Conservation (phyloP, 1,140 invertebrate genomes). For the Zaprionus tsacasi region DNA sequence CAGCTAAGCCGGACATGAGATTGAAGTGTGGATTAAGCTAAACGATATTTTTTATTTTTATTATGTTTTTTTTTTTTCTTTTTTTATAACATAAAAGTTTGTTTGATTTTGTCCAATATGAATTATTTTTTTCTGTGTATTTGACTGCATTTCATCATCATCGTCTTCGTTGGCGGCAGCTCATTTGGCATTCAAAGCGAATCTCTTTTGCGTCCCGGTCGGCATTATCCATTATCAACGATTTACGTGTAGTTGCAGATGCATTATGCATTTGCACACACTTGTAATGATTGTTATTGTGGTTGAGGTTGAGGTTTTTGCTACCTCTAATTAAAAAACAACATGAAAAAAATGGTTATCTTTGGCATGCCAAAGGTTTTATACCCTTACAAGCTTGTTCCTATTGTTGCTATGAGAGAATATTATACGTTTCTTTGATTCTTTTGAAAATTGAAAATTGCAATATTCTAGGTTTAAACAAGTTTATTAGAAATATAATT, state of each 20-base stretch:
- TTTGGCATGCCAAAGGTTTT: no score
- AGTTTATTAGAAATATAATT: no score
- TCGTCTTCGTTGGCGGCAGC: conserved; percentile 28
- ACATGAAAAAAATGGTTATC: no score
- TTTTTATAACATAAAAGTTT: no score
- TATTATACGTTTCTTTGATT: no score
- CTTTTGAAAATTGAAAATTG: no score
- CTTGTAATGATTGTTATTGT: conserved; percentile 35
- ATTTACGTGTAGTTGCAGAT: conserved; percentile 59
- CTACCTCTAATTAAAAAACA: conserved; percentile 42
- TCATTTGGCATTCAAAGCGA: conserved; percentile 78
- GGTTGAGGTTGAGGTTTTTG: conserved; percentile 25
- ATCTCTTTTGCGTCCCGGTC: conserved; percentile 39
- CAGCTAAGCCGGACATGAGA: background rate
- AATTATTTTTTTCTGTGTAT: background rate
- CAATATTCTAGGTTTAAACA: no score
- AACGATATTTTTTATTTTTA: no score
- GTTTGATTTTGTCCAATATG: no score
- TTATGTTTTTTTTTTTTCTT: background rate
- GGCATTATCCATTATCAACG: conserved; percentile 53
- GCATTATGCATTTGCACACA: conserved; percentile 63
- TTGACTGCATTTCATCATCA: conserved; percentile 23
- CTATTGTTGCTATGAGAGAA: no score
- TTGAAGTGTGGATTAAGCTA: no score
- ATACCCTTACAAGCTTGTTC: no score